Evolutionary conservation across 2,797 vertebrate genomes (phyloP).

Genomic region (Trachurus trachurus): DNA sequence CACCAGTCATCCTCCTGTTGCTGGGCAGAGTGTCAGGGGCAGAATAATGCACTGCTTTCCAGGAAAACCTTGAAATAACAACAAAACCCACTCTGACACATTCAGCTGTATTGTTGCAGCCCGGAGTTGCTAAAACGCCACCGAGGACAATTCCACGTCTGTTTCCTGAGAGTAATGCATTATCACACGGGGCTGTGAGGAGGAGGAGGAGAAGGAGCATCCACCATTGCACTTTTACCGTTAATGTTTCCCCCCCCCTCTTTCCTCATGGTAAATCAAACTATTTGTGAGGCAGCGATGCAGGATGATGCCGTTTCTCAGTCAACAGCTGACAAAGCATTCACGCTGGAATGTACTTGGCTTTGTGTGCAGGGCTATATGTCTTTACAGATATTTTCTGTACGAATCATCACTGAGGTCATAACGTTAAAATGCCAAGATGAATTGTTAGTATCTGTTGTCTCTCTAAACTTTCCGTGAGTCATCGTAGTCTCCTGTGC

Average conservation of each 20-base stretch:
- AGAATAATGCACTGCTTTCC: slow-evolving; percentile 13
- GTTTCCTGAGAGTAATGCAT: slow-evolving; percentile 59
- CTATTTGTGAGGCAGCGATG: slow-evolving; percentile 18
- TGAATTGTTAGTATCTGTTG: background rate
- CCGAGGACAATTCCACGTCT: slow-evolving; percentile 53
- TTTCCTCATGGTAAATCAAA: slow-evolving; percentile 24
- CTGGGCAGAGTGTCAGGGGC: background rate
- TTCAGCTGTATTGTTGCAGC: slow-evolving; percentile 26
- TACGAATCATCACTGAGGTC: slow-evolving; percentile 10
- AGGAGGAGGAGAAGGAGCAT: background rate
- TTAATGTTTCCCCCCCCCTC: slow-evolving; percentile 19
- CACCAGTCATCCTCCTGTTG: slow-evolving; percentile 3
- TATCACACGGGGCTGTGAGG: slow-evolving; percentile 26
- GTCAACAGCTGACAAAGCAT: slow-evolving; percentile 36
- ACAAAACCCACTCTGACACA: slow-evolving; percentile 31
- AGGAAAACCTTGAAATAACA: slow-evolving; percentile 33
- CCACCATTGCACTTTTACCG: slow-evolving; percentile 35
- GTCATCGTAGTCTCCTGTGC: background rate
- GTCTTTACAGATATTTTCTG: slow-evolving; percentile 5
- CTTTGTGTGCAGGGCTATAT: background rate
- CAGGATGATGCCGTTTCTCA: slow-evolving; percentile 18
- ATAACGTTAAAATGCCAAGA: background rate
- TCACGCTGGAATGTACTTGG: background rate
- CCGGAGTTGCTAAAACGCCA: slow-evolving; percentile 42
- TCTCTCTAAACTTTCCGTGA: slow-evolving; percentile 23